A percentile compares a stretch with the other conserved stretches of the same genome.
Evolutionary conservation across 2,888 invertebrate species (phyloP).

Genomic region (Seladonia tumulorum): DNA sequence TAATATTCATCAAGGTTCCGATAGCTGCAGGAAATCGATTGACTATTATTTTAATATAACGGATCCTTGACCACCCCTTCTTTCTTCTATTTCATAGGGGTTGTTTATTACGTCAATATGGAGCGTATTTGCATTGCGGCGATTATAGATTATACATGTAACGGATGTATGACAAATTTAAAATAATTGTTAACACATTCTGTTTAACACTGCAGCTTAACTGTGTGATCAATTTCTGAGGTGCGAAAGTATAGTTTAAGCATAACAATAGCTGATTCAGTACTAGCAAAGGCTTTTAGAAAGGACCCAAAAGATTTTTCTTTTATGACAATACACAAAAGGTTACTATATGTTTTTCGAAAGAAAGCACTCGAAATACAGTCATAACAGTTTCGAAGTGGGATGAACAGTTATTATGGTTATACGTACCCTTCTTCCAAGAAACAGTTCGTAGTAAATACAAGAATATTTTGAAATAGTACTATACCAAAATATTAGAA

Average conservation of each 20-base stretch:
- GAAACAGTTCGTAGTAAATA: no score
- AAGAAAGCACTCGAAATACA: no score
- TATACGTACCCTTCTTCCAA: no score
- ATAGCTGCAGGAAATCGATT: background rate
- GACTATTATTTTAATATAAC: background rate
- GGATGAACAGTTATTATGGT: no score
- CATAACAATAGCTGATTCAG: no score
- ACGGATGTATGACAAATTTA: background rate
- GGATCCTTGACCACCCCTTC: background rate
- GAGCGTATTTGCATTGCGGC: background rate
- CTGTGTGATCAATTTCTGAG: background rate
- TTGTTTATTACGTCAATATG: background rate
- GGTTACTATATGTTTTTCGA: no score
- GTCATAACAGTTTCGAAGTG: no score
- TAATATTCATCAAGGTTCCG: background rate
- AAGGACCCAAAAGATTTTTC: no score
- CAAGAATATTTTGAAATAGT: no score
- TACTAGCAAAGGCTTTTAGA: no score
- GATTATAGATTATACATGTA: background rate
- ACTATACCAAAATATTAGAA: no score
- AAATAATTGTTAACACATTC: background rate
- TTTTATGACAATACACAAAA: no score
- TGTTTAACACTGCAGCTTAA: background rate
- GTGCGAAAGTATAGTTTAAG: background rate
- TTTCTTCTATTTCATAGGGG: background rate